phyloP scores from a whole-genome alignment of 2,797 vertebrate genomes.

The Gouania willdenowi region DNA sequence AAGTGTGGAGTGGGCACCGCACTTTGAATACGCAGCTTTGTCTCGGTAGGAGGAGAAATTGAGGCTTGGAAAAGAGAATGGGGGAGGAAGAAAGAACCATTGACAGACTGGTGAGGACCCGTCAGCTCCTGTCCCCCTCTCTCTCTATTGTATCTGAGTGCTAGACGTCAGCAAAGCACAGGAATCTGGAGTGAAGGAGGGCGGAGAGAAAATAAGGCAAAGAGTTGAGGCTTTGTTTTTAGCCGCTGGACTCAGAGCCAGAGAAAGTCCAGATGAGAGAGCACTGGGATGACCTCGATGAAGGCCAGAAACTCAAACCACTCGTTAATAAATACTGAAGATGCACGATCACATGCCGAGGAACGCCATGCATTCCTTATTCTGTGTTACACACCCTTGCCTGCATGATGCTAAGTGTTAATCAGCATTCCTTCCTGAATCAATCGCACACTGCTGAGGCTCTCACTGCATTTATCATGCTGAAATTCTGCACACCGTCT shows the following conservation, averaged over 20 bases:
- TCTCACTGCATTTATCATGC: constrained; percentile 17
- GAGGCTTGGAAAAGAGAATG: constrained; percentile 10
- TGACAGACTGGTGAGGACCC: constrained; percentile 56
- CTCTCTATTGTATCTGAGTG: constrained; percentile 69
- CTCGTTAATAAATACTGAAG: constrained; percentile 22
- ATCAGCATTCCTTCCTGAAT: constrained; percentile 23
- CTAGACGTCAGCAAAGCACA: constrained; percentile 72
- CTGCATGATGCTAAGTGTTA: constrained; percentile 3
- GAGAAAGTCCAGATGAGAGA: constrained; percentile 54
- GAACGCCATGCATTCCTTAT: constrained; percentile 13
- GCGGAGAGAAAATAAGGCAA: constrained; percentile 33
- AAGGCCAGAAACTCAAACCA: neutral
- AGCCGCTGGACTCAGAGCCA: constrained; percentile 17
- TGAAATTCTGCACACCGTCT: neutral
- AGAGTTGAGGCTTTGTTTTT: constrained; percentile 63
- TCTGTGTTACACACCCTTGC: neutral
- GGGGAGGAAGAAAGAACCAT: constrained; percentile 61
- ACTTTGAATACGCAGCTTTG: constrained; percentile 65
- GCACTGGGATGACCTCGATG: constrained; percentile 36
- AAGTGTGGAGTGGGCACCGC: constrained; percentile 57
- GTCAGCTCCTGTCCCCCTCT: constrained; percentile 58
- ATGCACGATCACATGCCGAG: constrained; percentile 14
- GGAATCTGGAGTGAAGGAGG: constrained; percentile 71
- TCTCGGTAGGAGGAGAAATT: constrained; percentile 28
- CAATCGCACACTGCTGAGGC: constrained; percentile 5